Evolutionary conservation across 1,140 invertebrate species (phyloP), one percentile per base, ranked within the genome.

Genomic region (Aporrectodea caliginosa): DNA sequence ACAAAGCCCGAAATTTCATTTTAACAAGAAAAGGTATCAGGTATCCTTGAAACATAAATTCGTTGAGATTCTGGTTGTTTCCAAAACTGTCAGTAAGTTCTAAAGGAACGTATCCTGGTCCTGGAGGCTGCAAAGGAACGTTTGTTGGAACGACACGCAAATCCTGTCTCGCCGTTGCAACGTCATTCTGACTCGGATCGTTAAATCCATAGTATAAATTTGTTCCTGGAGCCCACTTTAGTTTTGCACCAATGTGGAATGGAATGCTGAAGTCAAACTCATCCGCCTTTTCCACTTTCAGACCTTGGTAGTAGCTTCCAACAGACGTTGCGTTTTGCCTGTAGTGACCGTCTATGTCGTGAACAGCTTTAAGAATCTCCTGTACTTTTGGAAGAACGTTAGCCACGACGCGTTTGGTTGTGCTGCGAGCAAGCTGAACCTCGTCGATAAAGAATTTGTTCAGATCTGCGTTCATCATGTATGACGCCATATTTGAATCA

Each of bases 271-370:
- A 72, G 30, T 72, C 70, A 27, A 72, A 72, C 27, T 72, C 70
- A n/a, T 72, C 70, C n/a, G 70, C 70, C 30, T 72, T 72, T 31
- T 72, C 30, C 70, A 72, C 70, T n/a, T 72, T 72, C 70, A 72
- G 70, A 12, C 70, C 70, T n/a, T 72, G 70, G n/a, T 31, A 72
- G 70, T 72, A 72, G 30, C 70, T 72, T 27, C 70, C 70, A 6
- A 72, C 70, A 14, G n/a, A 6, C 12, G 6, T 12, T 2, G 70
- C 2, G n/a, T 27, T 31, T 31, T 72, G 2, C n/a, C 27, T 31
- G 27, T 27, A 72, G 6, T n/a, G 70, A 12, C 2, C 2, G 27
- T 72, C 70, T 6, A 2, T 14, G 70, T 27, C 70, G 70, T 72
- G 2, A n/a, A 72, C 30, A 2, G 2, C 12, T 2, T 2, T 6